Base-by-base conservation (phyloP, 2,888 invertebrate species). In the Strigamia crassipes region DNA sequence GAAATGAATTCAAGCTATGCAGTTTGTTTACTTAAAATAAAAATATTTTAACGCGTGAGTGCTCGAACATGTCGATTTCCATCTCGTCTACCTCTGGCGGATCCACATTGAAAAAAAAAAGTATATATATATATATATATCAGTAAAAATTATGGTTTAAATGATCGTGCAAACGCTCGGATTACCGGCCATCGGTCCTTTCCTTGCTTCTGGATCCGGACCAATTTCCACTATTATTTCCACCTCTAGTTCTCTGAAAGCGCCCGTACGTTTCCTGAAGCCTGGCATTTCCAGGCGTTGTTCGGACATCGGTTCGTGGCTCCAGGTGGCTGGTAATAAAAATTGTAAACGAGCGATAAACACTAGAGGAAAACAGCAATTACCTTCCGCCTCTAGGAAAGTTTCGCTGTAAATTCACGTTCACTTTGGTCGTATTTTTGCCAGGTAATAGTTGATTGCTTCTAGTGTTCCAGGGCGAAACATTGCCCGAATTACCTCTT, bases 21-120 rank as follows among this genome's bases (percentile, higher is more conserved):
- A 18, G 56, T 56, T 56, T 18, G n/a, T 56, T 46, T 46, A n/a
- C 46, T 46, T 27, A 27, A n/a, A 46, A 46, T 9, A 56, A 56
- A 18, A 56, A 18, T 18, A 56, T 18, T 27, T 23, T 56, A 80
- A 51, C 56, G 46, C 1, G 80, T 80, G 51, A 80, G 80, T n/a
- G 80, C 80, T n/a, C 80, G 46, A 13, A 80, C 80, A 38, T 80
- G 80, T 6, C 80, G 46, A 56, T 38, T 38, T 15, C 46, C 31
- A 31, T 80, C 80, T 38, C 80, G 31, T 51, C 56, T 21, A 80
- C 80, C 80, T 80, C 80, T 31, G 46, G 15, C 42, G 23, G n/a
- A 38, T 38, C 79, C 38, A 18, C 41, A 31, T 1, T 31, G 31
- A 18, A 73, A 31, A 73, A 18, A 18, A 73, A 13, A 23, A 8